Percentiles rank a stretch among this genome's conserved stretches.
phyloP scores from a whole-genome alignment of 1,140 invertebrate genomes.

The Teleogryllus occipitalis region DNA sequence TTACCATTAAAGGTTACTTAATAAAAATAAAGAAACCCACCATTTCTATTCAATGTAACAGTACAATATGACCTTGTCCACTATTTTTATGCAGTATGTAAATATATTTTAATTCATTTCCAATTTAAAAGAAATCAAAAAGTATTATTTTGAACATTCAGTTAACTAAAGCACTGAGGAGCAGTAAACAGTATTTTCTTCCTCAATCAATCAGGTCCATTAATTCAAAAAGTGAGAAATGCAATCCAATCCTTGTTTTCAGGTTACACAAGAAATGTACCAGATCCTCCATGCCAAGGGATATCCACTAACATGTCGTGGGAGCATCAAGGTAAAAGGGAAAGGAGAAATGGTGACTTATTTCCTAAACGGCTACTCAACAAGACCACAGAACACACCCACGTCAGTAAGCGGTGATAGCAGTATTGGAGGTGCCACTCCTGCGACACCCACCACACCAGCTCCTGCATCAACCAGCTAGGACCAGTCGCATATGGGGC shows the following conservation, averaged over 20 bases:
- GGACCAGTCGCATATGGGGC: no score
- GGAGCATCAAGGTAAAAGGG: constrained; percentile 82
- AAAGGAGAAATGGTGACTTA: constrained; percentile 94
- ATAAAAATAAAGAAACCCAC: no score
- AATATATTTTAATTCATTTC: no score
- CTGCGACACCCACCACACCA: background rate
- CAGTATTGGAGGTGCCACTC: background rate
- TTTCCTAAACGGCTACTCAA: constrained; percentile 56
- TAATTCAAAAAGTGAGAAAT: no score
- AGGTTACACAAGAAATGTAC: constrained; percentile 82
- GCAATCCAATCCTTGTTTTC: constrained; percentile 24
- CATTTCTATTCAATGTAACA: no score
- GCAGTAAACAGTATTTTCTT: background rate
- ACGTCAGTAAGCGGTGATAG: background rate
- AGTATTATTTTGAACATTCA: no score
- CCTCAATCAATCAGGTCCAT: no score
- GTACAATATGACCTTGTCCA: no score
- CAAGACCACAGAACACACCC: background rate
- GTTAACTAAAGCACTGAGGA: no score
- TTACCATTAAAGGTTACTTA: no score
- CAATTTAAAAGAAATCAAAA: no score
- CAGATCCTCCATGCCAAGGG: constrained; percentile 65
- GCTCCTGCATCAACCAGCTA: background rate
- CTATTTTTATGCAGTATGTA: no score
- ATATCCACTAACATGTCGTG: constrained; percentile 68